A percentile compares a stretch with the other conserved stretches of the same genome.
Evolutionary conservation across 2,797 vertebrate species (phyloP).

Genomic region (Acanthiza pusilla): DNA sequence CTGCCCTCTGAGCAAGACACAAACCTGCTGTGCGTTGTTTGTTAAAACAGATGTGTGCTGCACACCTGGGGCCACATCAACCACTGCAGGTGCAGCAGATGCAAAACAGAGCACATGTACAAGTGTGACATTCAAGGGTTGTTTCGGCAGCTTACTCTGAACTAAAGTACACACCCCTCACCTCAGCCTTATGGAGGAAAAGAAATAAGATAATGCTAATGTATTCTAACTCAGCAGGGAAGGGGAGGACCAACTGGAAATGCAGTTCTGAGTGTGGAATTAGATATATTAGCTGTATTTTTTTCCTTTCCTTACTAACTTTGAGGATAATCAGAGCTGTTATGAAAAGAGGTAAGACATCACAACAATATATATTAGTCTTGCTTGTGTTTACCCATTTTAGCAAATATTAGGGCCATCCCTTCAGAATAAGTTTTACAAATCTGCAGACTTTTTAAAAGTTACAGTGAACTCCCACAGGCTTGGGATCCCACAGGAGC

Average conservation of each 20-base stretch:
- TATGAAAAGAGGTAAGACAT: background rate
- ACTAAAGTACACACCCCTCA: background rate
- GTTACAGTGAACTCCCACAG: background rate
- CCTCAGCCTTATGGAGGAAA: background rate
- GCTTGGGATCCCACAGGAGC: background rate
- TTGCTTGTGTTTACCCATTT: background rate
- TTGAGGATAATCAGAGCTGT: background rate
- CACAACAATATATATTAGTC: background rate
- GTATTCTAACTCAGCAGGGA: background rate
- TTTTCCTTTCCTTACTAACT: background rate
- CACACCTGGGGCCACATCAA: background rate
- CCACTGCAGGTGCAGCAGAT: background rate
- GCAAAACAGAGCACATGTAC: background rate
- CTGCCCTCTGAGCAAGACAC: background rate
- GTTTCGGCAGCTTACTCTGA: background rate
- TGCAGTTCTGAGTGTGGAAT: background rate
- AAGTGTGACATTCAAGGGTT: background rate
- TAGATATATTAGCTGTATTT: background rate
- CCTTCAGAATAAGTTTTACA: background rate
- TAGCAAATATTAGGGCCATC: accelerated
- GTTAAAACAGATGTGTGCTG: background rate
- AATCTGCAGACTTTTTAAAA: background rate
- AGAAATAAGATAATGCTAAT: background rate
- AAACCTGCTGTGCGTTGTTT: background rate
- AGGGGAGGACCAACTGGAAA: background rate